Evolutionary conservation across 1,140 invertebrate genomes (phyloP).

Genomic region (Drosophila willistoni): DNA sequence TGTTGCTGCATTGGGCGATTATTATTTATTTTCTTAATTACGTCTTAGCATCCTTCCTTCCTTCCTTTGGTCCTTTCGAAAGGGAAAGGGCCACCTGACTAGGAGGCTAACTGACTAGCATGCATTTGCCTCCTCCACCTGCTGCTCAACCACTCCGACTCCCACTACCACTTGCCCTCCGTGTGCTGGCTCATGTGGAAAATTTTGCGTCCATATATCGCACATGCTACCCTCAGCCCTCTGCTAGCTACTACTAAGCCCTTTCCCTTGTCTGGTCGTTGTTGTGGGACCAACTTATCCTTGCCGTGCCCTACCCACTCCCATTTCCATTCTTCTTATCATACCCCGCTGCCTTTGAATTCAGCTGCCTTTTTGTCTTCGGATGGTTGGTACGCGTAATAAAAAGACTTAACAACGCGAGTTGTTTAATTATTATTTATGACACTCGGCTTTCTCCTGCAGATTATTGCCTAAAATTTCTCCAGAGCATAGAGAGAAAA

Average conservation of each 20-base stretch:
- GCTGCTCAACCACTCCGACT: not conserved
- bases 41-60: conserved; percentile 69
- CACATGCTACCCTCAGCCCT: conserved; percentile 3
- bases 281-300: conserved; percentile 67
- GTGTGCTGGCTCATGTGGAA: conserved; percentile 69
- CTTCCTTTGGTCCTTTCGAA: too few species aligned
- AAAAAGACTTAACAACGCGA: conserved; percentile 82
- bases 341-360: conserved; percentile 26
- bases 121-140: conserved; percentile 4
- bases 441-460: conserved; percentile 52
- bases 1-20: conserved; percentile 68
- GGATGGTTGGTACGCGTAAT: conserved; percentile 52
- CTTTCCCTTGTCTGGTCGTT: conserved; percentile 25
- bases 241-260: not conserved
- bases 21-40: conserved; percentile 83
- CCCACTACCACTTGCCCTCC: not conserved
- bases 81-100: conserved; percentile 53
- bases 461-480: conserved; percentile 73
- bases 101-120: conserved; percentile 36
- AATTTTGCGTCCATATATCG: conserved; percentile 56
- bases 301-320: conserved; percentile 6
- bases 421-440: conserved; percentile 83
- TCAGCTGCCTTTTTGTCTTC: conserved; percentile 70
- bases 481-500: not conserved
- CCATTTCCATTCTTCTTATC: not conserved